Percentiles rank a stretch among this genome's conserved stretches.
These are phyloP conservation scores for Ivindomyrus marchei DNA, from an alignment of 2,113 vertebrate species.

Conservation along the genomic window DNA sequence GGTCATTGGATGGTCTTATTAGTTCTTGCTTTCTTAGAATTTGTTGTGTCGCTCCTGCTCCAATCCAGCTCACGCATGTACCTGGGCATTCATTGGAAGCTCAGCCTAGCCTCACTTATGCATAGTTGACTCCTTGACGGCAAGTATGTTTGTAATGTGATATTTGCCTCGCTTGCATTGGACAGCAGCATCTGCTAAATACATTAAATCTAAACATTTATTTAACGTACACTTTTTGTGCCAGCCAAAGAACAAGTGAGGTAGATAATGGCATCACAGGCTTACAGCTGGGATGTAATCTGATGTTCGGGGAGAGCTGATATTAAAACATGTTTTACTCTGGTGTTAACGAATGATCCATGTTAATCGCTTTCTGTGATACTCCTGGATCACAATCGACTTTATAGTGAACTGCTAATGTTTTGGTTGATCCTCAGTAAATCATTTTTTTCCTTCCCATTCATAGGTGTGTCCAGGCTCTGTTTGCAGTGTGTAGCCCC, in stretches of 20 bases:
- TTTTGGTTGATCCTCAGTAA: neutral
- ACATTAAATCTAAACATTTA: neutral
- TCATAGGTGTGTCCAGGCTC: conserved; percentile 35
- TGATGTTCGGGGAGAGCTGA: neutral
- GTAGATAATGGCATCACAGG: neutral
- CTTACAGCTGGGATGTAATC: neutral
- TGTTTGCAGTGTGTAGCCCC: conserved; percentile 33
- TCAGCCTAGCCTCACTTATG: neutral
- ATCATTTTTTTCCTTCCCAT: no score
- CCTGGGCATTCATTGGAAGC: neutral
- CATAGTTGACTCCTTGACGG: neutral
- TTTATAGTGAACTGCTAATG: neutral
- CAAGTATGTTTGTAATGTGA: neutral
- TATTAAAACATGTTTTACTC: neutral
- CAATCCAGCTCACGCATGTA: neutral
- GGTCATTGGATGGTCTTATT: neutral
- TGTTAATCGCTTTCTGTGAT: neutral
- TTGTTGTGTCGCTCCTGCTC: neutral
- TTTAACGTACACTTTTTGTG: neutral
- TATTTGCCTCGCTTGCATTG: neutral
- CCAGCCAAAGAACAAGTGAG: neutral
- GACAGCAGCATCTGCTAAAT: neutral
- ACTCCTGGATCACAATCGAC: neutral
- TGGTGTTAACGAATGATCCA: neutral
- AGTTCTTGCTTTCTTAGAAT: neutral